Percentiles rank a stretch among this genome's conserved stretches.
Conservation (phyloP, 2,797 vertebrate species). For the Gymnothorax javanicus region DNA sequence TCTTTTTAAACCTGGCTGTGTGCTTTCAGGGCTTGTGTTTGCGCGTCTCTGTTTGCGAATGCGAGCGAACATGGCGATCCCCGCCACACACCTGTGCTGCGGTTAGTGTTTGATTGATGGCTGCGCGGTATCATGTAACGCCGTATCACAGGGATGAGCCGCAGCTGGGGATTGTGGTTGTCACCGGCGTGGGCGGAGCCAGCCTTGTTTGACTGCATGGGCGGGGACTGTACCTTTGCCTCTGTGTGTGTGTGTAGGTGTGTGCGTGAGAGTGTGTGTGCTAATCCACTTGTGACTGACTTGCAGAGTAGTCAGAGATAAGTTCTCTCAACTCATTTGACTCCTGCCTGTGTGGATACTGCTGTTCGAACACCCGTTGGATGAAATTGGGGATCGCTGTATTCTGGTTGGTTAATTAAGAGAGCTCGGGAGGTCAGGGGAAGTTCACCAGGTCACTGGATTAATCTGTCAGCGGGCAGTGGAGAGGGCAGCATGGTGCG, state of each 20-base stretch:
- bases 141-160: not conserved
- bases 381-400: not conserved
- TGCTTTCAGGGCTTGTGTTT: not conserved
- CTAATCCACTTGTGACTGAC: not conserved
- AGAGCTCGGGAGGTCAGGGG: not conserved
- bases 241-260: not conserved
- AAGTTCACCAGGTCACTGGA: not conserved
- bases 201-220: not conserved
- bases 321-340: not conserved
- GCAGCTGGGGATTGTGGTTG: not conserved
- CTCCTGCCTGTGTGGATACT: not conserved
- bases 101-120: not conserved
- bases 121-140: not conserved
- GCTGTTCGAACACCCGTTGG: not conserved
- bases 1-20: not conserved
- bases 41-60: not conserved
- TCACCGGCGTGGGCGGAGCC: not conserved
- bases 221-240: not conserved
- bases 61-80: not conserved
- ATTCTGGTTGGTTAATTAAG: not conserved
- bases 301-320: not conserved
- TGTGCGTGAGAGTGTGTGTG: not conserved
- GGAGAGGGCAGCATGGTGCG: not conserved
- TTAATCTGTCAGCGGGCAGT: not conserved
- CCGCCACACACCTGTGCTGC: not conserved